phyloP scores from a whole-genome alignment of 2,797 vertebrate species.

The Adelosebastes latens region DNA sequence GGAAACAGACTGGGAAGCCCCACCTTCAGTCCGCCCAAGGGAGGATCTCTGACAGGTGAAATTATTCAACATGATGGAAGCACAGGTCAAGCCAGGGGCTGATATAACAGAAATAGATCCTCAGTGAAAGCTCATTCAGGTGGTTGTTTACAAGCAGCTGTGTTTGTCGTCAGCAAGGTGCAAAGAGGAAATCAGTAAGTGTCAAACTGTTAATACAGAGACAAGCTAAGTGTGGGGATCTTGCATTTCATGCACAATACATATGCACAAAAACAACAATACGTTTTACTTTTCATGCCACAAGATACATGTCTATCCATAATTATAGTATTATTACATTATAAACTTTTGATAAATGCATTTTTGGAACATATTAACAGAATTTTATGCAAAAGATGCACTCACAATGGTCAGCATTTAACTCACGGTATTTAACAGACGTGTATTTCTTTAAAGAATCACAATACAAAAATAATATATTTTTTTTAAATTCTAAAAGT shows the following conservation, averaged over 20 bases:
- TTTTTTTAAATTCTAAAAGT: accelerated
- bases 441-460: not conserved
- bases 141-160: slow-evolving; percentile 12
- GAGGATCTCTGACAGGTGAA: slow-evolving; percentile 64
- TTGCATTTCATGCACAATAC: not conserved
- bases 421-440: not conserved
- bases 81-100: slow-evolving; percentile 10
- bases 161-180: not conserved
- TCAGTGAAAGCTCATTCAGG: not conserved
- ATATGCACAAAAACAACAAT: no score
- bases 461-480: not conserved
- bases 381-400: not conserved
- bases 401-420: not conserved
- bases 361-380: not conserved
- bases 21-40: slow-evolving; percentile 58
- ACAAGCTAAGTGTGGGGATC: no score
- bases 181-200: not conserved
- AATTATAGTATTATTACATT: not conserved
- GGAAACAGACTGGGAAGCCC: slow-evolving; percentile 70
- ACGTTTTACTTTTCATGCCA: not conserved
- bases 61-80: slow-evolving; percentile 58
- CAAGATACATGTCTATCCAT: not conserved
- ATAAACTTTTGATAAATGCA: not conserved
- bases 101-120: slow-evolving; percentile 16
- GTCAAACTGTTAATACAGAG: not conserved